Conservation (phyloP, 2,797 vertebrate genomes). For the Chelon auratus region DNA sequence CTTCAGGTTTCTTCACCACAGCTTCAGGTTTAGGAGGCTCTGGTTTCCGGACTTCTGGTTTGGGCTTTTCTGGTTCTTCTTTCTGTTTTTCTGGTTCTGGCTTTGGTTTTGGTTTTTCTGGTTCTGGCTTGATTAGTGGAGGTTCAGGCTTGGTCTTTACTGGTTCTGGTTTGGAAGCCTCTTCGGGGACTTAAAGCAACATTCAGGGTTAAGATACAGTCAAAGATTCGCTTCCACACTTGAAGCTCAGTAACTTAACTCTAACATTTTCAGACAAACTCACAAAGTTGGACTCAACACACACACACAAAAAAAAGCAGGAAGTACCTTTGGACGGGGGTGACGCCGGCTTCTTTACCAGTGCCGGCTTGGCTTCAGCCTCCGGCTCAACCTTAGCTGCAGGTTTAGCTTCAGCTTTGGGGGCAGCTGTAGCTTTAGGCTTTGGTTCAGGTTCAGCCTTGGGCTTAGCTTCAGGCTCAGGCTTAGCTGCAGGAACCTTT, state of each 20-base stretch:
- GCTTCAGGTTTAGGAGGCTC: slow-evolving; percentile 40
- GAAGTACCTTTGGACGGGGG: slow-evolving; percentile 88
- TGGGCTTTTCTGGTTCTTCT: slow-evolving; percentile 41
- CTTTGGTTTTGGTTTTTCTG: slow-evolving; percentile 35
- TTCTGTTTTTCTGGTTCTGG: slow-evolving; percentile 81
- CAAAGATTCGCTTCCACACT: slow-evolving; percentile 66
- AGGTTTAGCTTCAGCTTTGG: slow-evolving; percentile 49
- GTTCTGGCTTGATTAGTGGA: background rate
- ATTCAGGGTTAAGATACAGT: slow-evolving; percentile 66
- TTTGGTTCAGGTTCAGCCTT: slow-evolving; percentile 53
- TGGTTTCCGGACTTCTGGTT: slow-evolving; percentile 54
- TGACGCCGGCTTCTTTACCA: slow-evolving; percentile 76
- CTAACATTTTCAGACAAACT: slow-evolving; percentile 21
- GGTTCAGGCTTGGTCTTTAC: slow-evolving; percentile 69
- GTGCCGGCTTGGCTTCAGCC: slow-evolving; percentile 42
- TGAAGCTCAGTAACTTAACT: slow-evolving; percentile 70
- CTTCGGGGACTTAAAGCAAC: slow-evolving; percentile 87
- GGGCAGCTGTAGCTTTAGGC: slow-evolving; percentile 13
- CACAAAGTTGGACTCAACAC: slow-evolving; percentile 19
- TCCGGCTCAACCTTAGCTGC: background rate
- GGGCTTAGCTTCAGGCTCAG: slow-evolving; percentile 55
- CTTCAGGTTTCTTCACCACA: slow-evolving; percentile 21
- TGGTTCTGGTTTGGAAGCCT: slow-evolving; percentile 77
- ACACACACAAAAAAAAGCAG: slow-evolving; percentile 38
- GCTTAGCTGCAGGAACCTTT: slow-evolving; percentile 64